Percentiles rank a stretch among this genome's conserved stretches.
These are phyloP conservation scores for Micrasema longulum DNA, from an alignment of 1,140 invertebrate species.

Conservation along the genomic window DNA sequence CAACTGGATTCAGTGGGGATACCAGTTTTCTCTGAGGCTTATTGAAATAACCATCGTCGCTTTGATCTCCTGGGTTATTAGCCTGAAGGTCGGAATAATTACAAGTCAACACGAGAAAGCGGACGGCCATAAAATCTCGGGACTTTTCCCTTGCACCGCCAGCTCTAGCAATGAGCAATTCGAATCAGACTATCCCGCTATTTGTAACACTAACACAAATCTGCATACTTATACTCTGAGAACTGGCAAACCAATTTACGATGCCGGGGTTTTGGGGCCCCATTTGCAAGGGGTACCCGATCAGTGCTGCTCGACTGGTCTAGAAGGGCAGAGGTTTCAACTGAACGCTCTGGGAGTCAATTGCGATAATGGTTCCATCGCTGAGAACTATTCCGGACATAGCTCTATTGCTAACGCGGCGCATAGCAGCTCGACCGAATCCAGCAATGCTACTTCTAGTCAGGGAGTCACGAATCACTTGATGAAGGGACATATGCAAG, in stretches of 20 bases:
- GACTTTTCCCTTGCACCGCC: slow-evolving; percentile 80
- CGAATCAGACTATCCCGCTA: slow-evolving; percentile 83
- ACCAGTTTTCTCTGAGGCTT: slow-evolving; percentile 84
- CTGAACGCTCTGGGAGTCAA: slow-evolving; percentile 62
- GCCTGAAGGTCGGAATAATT: slow-evolving; percentile 70
- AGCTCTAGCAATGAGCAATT: slow-evolving; percentile 84
- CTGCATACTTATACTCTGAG: slow-evolving; percentile 84
- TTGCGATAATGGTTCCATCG: slow-evolving; percentile 70
- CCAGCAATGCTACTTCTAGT: slow-evolving; percentile 66
- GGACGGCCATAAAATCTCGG: slow-evolving; percentile 72
- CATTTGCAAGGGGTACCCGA: slow-evolving; percentile 64
- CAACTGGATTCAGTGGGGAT: slow-evolving; percentile 90
- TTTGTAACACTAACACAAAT: slow-evolving; percentile 87
- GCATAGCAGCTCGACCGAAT: slow-evolving; percentile 67
- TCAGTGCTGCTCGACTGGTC: slow-evolving; percentile 60
- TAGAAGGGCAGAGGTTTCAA: slow-evolving; percentile 64
- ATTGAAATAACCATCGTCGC: slow-evolving; percentile 87
- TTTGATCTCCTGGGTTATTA: slow-evolving; percentile 85
- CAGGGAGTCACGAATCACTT: slow-evolving; percentile 67
- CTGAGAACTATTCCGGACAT: slow-evolving; percentile 67
- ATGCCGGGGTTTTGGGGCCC: slow-evolving; percentile 69
- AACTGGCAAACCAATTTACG: slow-evolving; percentile 82
- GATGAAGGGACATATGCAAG: slow-evolving; percentile 63
- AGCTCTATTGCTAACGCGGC: slow-evolving; percentile 68
- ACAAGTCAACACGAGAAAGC: slow-evolving; percentile 70